Percentiles rank a stretch among this genome's conserved stretches.
Conservation (phyloP, 2,888 invertebrate genomes). For the Molorchus minor region DNA sequence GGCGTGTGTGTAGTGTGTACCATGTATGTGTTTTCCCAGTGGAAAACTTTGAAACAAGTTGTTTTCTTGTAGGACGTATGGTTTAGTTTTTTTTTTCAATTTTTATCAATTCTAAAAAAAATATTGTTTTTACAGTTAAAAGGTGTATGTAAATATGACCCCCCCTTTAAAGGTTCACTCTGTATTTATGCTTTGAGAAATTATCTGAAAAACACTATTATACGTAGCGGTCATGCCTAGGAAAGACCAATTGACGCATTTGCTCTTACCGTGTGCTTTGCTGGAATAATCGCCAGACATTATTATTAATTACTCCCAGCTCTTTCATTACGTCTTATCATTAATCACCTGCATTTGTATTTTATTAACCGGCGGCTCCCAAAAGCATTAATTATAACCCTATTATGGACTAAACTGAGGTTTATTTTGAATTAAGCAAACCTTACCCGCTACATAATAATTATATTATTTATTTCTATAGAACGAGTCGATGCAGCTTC, state of each 20-base stretch:
- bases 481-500: no score
- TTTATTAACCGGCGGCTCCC: slow-evolving; percentile 18
- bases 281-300: slow-evolving; percentile 23
- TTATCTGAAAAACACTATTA: background rate
- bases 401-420: slow-evolving; percentile 6
- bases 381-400: slow-evolving; percentile 18
- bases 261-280: slow-evolving; percentile 17
- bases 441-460: background rate
- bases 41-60: no score
- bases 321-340: slow-evolving; percentile 22
- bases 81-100: no score
- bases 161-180: no score
- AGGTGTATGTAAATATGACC: no score
- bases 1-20: no score
- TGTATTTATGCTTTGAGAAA: no score
- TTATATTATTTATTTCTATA: no score
- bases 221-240: background rate
- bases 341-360: slow-evolving; percentile 28
- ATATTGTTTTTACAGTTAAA: no score
- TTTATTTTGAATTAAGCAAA: background rate
- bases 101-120: no score
- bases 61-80: no score
- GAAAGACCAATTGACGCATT: slow-evolving; percentile 1
- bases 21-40: no score
- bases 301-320: slow-evolving; percentile 23